A percentile compares a stretch with the other conserved stretches of the same genome.
phyloP scores from a whole-genome alignment of 1,140 invertebrate genomes.

The Achatina immaculata region DNA sequence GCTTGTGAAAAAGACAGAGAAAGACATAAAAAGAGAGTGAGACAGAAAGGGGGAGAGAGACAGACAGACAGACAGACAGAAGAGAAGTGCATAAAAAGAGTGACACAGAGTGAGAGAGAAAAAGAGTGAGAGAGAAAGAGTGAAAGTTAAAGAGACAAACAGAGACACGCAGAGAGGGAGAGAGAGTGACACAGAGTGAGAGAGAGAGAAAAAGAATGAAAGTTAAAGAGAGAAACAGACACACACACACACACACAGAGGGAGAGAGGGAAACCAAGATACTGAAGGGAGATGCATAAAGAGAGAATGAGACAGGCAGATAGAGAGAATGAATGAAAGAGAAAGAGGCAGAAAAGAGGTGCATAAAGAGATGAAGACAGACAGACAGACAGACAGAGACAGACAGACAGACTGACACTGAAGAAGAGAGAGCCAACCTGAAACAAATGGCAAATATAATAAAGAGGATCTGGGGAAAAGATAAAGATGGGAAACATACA shows the following conservation, averaged over 20 bases:
- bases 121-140: no score
- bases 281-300: not conserved
- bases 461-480: no score
- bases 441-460: no score
- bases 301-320: not conserved
- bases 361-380: no score
- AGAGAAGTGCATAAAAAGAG: no score
- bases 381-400: not conserved
- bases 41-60: slow-evolving; percentile 20
- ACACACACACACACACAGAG: no score
- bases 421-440: not conserved
- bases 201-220: slow-evolving; percentile 2
- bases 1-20: not conserved
- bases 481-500: no score
- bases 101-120: no score
- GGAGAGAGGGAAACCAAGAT: no score
- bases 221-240: no score
- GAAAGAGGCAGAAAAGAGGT: not conserved
- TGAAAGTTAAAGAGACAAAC: no score
- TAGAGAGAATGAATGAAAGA: no score
- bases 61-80: slow-evolving; percentile 21
- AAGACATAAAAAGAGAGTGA: slow-evolving; percentile 4
- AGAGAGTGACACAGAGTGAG: slow-evolving; percentile 31
- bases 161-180: not conserved
- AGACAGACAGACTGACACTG: not conserved